Evolutionary conservation across 2,888 invertebrate species (phyloP).

Genomic region (Polyommatus icarus): DNA sequence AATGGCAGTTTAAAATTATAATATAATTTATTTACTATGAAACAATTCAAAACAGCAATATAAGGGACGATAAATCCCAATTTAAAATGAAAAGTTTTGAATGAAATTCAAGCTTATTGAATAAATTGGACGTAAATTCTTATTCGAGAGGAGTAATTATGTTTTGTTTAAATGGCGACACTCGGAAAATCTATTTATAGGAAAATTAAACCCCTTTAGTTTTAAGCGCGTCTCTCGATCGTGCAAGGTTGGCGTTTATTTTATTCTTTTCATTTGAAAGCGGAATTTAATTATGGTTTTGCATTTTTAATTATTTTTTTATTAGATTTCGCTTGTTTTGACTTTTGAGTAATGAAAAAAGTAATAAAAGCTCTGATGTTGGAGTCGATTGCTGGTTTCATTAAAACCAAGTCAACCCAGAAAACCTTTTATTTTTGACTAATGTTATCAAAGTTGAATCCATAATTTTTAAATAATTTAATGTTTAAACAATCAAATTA

Average conservation of each 20-base stretch:
- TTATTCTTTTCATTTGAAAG: neutral
- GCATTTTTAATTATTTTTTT: neutral
- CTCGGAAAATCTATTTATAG: slow-evolving; percentile 20
- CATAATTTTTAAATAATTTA: too few species aligned
- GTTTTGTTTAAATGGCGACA: slow-evolving; percentile 21
- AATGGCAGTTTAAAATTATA: neutral
- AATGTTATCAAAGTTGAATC: too few species aligned
- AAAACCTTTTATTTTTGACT: too few species aligned
- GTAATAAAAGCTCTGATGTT: too few species aligned
- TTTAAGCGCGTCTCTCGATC: neutral
- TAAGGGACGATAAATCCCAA: neutral
- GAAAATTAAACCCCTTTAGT: slow-evolving; percentile 16
- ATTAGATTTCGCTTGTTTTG: neutral
- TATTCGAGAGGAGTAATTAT: slow-evolving; percentile 9
- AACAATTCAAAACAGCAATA: neutral
- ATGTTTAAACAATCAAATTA: too few species aligned
- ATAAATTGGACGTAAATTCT: slow-evolving; percentile 13
- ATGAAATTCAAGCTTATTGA: neutral
- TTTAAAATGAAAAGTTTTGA: slow-evolving; percentile 4
- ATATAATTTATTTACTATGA: neutral
- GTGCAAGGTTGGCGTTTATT: neutral
- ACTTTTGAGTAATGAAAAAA: neutral
- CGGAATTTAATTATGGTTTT: neutral
- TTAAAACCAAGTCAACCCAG: too few species aligned
- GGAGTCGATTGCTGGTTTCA: too few species aligned